Conservation (phyloP, 2,113 vertebrate genomes). For the Osmerus mordax region DNA sequence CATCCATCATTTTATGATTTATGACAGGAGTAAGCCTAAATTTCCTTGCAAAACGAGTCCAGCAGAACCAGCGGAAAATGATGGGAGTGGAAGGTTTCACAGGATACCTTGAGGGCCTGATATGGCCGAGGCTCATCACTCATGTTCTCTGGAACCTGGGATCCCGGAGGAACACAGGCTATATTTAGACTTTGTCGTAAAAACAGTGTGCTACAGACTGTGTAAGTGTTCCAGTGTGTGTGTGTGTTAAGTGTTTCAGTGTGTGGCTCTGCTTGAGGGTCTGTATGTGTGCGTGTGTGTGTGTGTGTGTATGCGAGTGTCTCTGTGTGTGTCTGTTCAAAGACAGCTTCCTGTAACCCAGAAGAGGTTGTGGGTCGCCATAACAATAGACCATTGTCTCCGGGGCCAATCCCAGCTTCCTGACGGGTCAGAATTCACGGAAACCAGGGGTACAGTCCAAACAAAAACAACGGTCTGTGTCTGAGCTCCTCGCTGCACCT, state of each 20-base stretch:
- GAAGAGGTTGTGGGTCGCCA: conserved; percentile 35
- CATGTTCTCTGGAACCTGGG: conserved; percentile 17
- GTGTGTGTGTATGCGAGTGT: background rate
- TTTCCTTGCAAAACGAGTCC: background rate
- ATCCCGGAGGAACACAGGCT: conserved; percentile 18
- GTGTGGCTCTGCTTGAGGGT: conserved; percentile 8
- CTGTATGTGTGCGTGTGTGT: background rate
- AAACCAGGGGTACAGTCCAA: conserved; percentile 42
- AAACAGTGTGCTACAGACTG: conserved; percentile 25
- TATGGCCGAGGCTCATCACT: conserved; percentile 12
- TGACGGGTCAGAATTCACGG: conserved; percentile 45
- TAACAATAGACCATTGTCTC: conserved; percentile 61
- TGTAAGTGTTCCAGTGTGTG: conserved; percentile 16
- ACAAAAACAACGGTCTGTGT: conserved; percentile 34
- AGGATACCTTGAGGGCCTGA: conserved; percentile 13
- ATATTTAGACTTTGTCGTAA: conserved; percentile 36
- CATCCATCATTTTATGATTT: background rate
- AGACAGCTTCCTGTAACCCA: conserved; percentile 26
- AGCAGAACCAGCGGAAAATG: background rate
- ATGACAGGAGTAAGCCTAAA: background rate
- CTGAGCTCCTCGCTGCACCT: conserved; percentile 13
- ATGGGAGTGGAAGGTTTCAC: background rate
- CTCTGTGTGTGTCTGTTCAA: conserved; percentile 17
- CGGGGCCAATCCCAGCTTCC: conserved; percentile 49
- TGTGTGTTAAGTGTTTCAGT: conserved; percentile 11